A percentile compares a stretch with the other conserved stretches of the same genome.
Conservation (phyloP, 2,888 invertebrate species). For the Onthophagus sagittarius region DNA sequence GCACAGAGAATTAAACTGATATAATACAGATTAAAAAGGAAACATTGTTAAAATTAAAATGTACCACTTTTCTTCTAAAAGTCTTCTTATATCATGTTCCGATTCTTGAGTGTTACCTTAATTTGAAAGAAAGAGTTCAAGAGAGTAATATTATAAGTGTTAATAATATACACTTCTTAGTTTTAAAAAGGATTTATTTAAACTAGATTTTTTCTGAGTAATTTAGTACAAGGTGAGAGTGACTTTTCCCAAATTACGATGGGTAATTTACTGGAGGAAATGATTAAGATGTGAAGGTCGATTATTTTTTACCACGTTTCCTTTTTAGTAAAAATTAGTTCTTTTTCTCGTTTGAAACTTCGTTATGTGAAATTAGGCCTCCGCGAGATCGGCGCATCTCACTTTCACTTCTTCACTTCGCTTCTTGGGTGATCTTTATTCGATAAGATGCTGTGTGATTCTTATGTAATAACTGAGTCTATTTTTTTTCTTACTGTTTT, state of each 20-base stretch:
- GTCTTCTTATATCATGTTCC: no score
- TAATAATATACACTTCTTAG: background rate
- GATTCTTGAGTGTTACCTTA: no score
- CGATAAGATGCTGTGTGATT: background rate
- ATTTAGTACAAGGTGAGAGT: background rate
- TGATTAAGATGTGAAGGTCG: background rate
- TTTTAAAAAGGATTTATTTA: no score
- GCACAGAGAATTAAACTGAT: no score
- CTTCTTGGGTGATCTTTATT: background rate
- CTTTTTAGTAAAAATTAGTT: background rate
- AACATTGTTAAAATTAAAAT: no score
- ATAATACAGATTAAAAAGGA: no score
- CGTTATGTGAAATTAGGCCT: background rate
- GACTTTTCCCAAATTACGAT: background rate
- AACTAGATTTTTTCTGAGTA: background rate
- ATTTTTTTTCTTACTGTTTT: background rate
- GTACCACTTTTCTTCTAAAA: no score
- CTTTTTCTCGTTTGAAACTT: background rate
- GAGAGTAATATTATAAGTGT: no score
- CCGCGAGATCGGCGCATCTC: background rate
- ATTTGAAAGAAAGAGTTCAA: no score
- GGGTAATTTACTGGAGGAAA: background rate
- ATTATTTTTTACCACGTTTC: background rate
- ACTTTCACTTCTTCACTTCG: background rate
- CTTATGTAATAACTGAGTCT: background rate